Percentiles rank a stretch among this genome's conserved stretches.
Conservation (phyloP, 1,140 invertebrate genomes). For the Drosophila baimaii region DNA sequence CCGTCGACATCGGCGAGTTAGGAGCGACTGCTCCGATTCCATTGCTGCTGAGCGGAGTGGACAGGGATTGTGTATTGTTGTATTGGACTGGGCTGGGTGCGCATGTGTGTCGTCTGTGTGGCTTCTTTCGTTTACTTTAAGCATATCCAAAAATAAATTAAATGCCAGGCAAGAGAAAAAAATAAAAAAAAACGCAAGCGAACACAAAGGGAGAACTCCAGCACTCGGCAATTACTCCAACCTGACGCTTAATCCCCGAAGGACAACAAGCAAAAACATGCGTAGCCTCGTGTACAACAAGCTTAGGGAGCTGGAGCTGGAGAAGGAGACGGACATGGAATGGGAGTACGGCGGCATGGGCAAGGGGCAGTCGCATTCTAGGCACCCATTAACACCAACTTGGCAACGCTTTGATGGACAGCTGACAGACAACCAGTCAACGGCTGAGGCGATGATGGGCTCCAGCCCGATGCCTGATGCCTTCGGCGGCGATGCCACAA, state of each 20-base stretch:
- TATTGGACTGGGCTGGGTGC: conserved; percentile 16
- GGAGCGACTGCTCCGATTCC: conserved; percentile 60
- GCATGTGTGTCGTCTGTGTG: conserved; percentile 47
- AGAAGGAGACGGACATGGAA: conserved; percentile 11
- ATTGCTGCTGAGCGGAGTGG: conserved; percentile 64
- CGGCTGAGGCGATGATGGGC: conserved; percentile 50
- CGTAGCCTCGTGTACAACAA: conserved; percentile 74
- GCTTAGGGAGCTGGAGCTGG: conserved; percentile 22
- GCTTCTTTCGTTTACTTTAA: conserved; percentile 70
- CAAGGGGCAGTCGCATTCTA: conserved; percentile 65
- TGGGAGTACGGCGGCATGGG: conserved; percentile 17
- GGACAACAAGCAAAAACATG: conserved; percentile 81
- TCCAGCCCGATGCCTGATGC: conserved; percentile 15
- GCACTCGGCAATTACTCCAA: conserved; percentile 74
- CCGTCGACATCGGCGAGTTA: conserved; percentile 74
- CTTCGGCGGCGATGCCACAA: conserved; percentile 53
- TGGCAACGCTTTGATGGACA: conserved; percentile 80
- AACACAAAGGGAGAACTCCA: conserved; percentile 26
- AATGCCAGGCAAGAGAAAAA: conserved; percentile 66
- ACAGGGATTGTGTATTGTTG: conserved; percentile 10
- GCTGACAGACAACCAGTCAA: conserved; percentile 79
- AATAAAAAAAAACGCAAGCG: conserved; percentile 20
- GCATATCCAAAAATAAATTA: conserved; percentile 83
- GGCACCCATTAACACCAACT: conserved; percentile 81
- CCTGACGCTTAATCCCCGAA: conserved; percentile 79